Conservation (phyloP, 2,113 vertebrate genomes). For the Macaca nemestrina region DNA sequence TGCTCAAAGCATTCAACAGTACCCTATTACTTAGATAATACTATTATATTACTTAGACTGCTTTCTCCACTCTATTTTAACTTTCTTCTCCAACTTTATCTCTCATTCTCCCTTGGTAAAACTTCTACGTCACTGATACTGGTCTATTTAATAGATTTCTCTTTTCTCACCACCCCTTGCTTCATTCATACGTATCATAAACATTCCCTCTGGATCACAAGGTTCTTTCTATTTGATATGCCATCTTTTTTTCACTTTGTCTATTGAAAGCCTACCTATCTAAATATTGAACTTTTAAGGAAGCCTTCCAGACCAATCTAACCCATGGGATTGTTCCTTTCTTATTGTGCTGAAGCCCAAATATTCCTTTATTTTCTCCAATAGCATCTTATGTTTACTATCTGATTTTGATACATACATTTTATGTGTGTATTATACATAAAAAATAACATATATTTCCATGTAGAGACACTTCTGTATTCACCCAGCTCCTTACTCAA, state of each 20-base stretch:
- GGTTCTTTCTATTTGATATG: background rate
- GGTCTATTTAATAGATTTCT: background rate
- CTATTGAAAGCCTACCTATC: background rate
- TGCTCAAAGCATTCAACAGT: background rate
- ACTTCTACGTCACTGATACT: background rate
- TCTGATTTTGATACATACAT: background rate
- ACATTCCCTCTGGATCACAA: background rate
- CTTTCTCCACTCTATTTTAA: conserved; percentile 14
- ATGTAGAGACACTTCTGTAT: background rate
- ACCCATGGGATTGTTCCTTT: background rate
- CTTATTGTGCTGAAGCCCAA: background rate
- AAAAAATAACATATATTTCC: background rate
- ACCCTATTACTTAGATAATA: background rate
- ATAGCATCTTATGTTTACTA: background rate
- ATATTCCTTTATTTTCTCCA: background rate
- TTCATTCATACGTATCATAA: background rate
- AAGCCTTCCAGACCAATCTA: background rate
- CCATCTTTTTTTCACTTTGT: background rate
- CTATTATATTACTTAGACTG: background rate
- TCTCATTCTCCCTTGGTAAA: background rate
- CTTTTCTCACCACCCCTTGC: background rate
- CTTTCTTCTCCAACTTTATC: background rate
- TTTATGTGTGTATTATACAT: background rate
- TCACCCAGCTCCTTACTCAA: background rate
- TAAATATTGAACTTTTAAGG: conserved; percentile 7